Conservation (phyloP, 2,113 vertebrate species). For the Pteronura brasiliensis region DNA sequence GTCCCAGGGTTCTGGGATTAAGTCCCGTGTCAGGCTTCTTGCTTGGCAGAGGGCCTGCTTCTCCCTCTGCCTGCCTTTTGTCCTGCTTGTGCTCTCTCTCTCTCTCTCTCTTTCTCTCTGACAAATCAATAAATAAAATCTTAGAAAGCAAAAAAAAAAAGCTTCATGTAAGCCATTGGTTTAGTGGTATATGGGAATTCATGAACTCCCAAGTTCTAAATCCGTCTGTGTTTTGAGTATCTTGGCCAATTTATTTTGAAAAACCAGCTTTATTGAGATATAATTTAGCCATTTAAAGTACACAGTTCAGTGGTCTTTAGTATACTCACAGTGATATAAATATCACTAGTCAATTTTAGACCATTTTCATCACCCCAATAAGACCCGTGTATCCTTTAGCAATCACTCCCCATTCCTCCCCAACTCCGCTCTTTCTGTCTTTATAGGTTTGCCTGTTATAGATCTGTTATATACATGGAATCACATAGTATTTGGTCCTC, state of each 20-base stretch:
- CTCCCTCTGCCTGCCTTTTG: neutral
- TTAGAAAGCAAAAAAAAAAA: neutral
- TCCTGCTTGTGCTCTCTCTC: neutral
- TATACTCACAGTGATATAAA: neutral
- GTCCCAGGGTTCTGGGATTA: neutral
- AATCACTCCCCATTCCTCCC: neutral
- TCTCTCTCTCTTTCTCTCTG: neutral
- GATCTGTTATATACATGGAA: neutral
- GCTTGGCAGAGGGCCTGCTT: neutral
- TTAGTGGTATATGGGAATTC: neutral
- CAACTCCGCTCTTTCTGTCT: neutral
- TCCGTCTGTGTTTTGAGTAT: neutral
- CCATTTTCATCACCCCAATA: neutral
- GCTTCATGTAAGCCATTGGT: neutral
- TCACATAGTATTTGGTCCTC: neutral
- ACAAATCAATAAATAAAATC: neutral
- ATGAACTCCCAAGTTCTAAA: neutral
- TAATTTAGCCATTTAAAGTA: neutral
- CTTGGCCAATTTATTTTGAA: neutral
- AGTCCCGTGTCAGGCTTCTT: neutral
- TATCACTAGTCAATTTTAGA: neutral
- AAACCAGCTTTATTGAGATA: neutral
- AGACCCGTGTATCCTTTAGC: neutral
- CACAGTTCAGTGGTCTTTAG: neutral
- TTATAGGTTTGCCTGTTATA: neutral